A percentile compares a stretch with the other conserved stretches of the same genome.
Evolutionary conservation across 2,888 invertebrate species (phyloP).

Genomic region (Thyatira batis): DNA sequence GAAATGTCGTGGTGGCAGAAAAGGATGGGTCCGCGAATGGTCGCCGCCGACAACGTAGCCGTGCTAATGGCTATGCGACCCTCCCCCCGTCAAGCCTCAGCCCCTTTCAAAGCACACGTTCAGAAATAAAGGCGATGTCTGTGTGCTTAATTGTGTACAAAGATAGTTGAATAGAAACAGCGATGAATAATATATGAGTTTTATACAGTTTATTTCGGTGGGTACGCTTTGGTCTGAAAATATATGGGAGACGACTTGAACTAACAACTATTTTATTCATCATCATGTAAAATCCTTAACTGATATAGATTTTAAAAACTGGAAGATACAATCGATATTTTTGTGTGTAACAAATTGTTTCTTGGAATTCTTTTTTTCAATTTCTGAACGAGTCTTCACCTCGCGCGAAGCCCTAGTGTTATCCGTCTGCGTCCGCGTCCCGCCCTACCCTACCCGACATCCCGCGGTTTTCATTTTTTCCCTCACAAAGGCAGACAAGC

Average conservation of each 20-base stretch:
- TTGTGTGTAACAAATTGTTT: background rate
- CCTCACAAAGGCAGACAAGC: constrained; percentile 28
- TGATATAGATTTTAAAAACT: too few relatives aligned
- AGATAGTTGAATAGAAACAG: constrained; percentile 49
- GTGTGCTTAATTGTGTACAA: constrained; percentile 62
- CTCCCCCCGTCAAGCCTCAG: constrained; percentile 44
- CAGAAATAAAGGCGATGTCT: constrained; percentile 64
- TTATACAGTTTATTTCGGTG: constrained; percentile 26
- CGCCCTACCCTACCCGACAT: background rate
- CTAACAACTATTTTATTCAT: too few relatives aligned
- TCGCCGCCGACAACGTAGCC: constrained; percentile 61
- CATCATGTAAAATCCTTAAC: too few relatives aligned
- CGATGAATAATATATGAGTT: constrained; percentile 44
- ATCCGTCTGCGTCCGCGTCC: background rate
- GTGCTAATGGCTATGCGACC: constrained; percentile 72
- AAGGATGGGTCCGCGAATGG: constrained; percentile 48
- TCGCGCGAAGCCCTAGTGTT: background rate
- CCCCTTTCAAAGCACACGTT: constrained; percentile 60
- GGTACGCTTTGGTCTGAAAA: constrained; percentile 22
- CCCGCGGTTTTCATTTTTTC: constrained; percentile 19
- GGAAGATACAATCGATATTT: background rate
- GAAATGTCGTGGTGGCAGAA: constrained; percentile 20
- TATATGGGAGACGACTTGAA: constrained; percentile 14
- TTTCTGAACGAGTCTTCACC: background rate
- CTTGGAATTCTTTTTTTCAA: background rate